Evolutionary conservation across 2,113 vertebrate genomes (phyloP), one percentile per base, ranked within the genome.

Genomic region (Cochlearius cochlearius): DNA sequence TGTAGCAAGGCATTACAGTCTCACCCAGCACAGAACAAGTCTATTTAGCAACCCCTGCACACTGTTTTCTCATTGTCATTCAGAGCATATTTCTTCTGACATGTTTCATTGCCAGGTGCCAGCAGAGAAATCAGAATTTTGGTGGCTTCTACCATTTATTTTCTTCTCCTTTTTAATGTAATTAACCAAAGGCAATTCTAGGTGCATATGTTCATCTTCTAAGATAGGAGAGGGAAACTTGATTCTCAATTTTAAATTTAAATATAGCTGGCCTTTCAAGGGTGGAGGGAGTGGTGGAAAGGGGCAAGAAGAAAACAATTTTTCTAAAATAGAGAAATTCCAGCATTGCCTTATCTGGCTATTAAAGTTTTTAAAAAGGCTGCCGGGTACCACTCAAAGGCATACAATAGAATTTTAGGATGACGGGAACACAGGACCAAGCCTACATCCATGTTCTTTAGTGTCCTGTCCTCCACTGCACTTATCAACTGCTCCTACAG

Each of bases 111-210:
- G 86, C 83, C 74, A 90, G 88, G 58, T 88, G 56, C 71, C 87
- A 53, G 63, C n/a, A 86, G 9, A 87, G 62, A 93, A 88, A 92
- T 90, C 38, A 90, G 76, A 96, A 93, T 58, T 92, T 34, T 45
- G 21, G 8, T 74, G 25, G 69, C n/a, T 86, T 66, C 29, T 78
- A 56, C 36, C 68, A 27, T 87, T 94, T 73, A 84, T 95, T 94
- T 94, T 88, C 45, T 55, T 79, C 15, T 71, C 6, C 22, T 32
- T 87, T n/a, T 32, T 58, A 62, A 72, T 89, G 72, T 55, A 82
- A 66, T 92, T 90, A 92, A 84, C 80, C 80, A 96, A 95, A 94
- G 25, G 34, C 26, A 34, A 75, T 85, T 91, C 53, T 88, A 85
- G 82, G 53, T 75, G 20, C 36, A 73, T 79, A 71, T 86, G 25